Percentiles rank a stretch among this genome's conserved stretches.
Conservation (phyloP, 2,113 vertebrate genomes). For the Perca fluviatilis region DNA sequence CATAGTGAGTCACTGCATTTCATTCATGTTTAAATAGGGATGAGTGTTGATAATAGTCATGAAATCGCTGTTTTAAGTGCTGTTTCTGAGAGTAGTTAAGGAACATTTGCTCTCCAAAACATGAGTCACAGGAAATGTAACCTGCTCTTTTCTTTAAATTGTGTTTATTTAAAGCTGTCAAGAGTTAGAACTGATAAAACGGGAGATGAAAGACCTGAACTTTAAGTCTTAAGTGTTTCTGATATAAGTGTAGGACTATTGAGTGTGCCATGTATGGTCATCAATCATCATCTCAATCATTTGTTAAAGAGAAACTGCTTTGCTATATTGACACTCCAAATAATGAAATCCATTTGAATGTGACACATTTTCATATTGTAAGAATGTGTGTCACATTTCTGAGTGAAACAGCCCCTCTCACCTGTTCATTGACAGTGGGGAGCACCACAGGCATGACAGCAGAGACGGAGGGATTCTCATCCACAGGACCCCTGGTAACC, state of each 20-base stretch:
- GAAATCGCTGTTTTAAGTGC: conserved; percentile 36
- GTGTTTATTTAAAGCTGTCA: conserved; percentile 8
- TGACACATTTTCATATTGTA: neutral
- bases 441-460: conserved; percentile 83
- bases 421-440: conserved; percentile 83
- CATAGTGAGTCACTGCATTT: conserved; percentile 37
- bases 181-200: neutral
- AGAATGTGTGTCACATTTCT: neutral
- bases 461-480: conserved; percentile 81
- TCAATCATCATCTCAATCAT: neutral
- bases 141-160: conserved; percentile 32
- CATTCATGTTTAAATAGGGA: conserved; percentile 27
- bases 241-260: neutral
- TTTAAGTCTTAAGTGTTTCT: conserved; percentile 1
- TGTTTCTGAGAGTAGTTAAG: conserved; percentile 7
- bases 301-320: neutral
- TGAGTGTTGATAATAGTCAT: conserved; percentile 12
- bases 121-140: conserved; percentile 49
- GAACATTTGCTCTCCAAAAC: neutral
- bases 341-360: neutral
- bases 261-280: neutral
- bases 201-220: conserved; percentile 11
- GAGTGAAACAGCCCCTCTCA: conserved; percentile 47
- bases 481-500: conserved; percentile 89
- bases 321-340: neutral